Evolutionary conservation across 2,113 vertebrate genomes (phyloP).

Genomic region (Prunella himalayana): DNA sequence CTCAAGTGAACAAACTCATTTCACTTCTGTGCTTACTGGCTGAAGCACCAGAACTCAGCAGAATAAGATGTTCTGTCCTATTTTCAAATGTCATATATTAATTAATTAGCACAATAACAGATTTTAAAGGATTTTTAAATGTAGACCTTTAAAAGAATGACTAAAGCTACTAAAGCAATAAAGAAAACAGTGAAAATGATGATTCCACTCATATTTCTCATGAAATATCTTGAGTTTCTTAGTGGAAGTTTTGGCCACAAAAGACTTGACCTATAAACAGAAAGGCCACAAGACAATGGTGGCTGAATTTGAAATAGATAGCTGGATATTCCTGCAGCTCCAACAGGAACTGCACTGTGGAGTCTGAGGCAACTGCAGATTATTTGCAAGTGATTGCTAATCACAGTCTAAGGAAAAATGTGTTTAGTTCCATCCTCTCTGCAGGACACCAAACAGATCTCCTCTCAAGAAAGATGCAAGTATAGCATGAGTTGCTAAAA

Average conservation of each 20-base stretch:
- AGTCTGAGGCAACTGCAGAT: neutral
- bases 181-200: neutral
- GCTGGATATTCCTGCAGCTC: neutral
- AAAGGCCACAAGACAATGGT: neutral
- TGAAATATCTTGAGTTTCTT: neutral
- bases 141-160: neutral
- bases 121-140: neutral
- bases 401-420: neutral
- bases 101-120: neutral
- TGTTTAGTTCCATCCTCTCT: neutral
- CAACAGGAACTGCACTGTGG: neutral
- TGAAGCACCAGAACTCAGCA: neutral
- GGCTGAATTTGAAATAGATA: constrained; percentile 14
- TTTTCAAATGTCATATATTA: neutral
- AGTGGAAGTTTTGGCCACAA: constrained; percentile 38
- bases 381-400: neutral
- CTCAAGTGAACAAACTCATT: neutral
- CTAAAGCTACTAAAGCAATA: neutral
- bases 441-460: neutral
- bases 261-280: constrained; percentile 43
- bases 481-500: fast-evolving
- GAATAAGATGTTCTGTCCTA: neutral
- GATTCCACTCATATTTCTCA: constrained; percentile 51
- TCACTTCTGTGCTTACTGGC: neutral
- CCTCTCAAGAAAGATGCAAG: neutral